Base-by-base conservation (phyloP, 1,140 invertebrate genomes). In the Babylonia areolata region DNA sequence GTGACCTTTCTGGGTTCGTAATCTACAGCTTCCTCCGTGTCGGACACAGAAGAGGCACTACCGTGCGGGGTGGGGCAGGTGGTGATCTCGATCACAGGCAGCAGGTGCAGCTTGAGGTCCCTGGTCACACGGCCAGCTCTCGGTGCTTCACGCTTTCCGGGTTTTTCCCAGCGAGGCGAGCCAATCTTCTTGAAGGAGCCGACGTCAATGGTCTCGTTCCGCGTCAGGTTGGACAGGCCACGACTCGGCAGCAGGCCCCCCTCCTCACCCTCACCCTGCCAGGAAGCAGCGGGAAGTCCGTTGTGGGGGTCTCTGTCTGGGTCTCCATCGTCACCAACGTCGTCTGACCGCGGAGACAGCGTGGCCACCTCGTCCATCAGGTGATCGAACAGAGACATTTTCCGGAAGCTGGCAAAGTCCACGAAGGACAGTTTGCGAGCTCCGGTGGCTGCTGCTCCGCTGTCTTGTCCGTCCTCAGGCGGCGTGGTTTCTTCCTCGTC, bases 361-460 rank as follows among this genome's bases (percentile, higher is more conserved):
- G 35, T 17, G 17, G 75, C 33, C 75, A 77, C 75, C 28, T 77
- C 37, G 9, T 77, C 75, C 35, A 77, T 35, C 37, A 77, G 75
- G 23, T 77, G 35, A 23, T 77, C 75, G 37, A 77, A 77, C 35
- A 77, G 37, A 40, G 75, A 77, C 37, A 77, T 1, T 40, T 40
- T 77, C 20, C 75, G 75, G 28, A 77, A 77, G 28, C 75, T 40
- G 37, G 39, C 39, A 28, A 77, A 77, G 9, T 73, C 71, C 71
- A 73, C n/a, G 64, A 20, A 51, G 28, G 58, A 64, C 28, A n/a
- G 5, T 64, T 64, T 64, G 28, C 58, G 28, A 5, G 23, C 28
- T 6, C 58, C 28, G 17, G 58, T 23, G 58, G 58, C 23, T 12
- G 58, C 28, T 64, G 15, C 58, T 23, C 58, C 28, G 9, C 23